Evolutionary conservation across 2,797 vertebrate species (phyloP), one percentile per base, ranked within the genome.

Genomic region (Pelodytes ibericus): DNA sequence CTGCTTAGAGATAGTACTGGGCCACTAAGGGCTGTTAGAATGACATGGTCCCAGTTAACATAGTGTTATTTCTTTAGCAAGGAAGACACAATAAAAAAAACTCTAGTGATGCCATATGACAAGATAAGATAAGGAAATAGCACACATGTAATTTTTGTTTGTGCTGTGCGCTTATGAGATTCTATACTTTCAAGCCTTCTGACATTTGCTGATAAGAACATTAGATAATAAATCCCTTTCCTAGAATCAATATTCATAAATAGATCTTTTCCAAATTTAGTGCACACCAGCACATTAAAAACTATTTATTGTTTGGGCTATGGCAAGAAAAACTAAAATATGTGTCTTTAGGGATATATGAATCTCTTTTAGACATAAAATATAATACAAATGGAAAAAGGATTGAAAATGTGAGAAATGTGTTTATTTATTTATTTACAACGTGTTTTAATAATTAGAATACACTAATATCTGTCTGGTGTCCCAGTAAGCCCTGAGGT

Each of bases 231-330:
- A 66, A 66, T 66, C 41, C 44, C 16, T 36, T 51, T 66, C 16
- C 39, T 66, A n/a, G 20, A 66, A 66, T 66, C 64, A 66, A 51
- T 66, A 49, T 51, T 66, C 10, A 66, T 66, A 53, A 47, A 53
- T 24, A 20, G 49, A 53, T 53, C n/a, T 7, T 41, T 30, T 66
- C 30, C 64, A 66, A 49, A 66, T 49, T 29, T 41, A 66, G 24
- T 25, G 25, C 29, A 61, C 26, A 61, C 4, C 6, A 20, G n/a
- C 22, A 61, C 16, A 61, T 61, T 61, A 49, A 49, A 7, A 16
- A 65, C 39, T 10, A 63, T 63, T 44, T 44, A 44, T 44, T 26
- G 36, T 18, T 36, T 61, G 29, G 27, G 29, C 3, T 61, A 20
- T 31, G 26, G 58, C 58, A 61, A 30, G 29, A 31, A 61, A 61